These are phyloP conservation scores for Melanocharis versteri DNA, from an alignment of 2,113 vertebrate genomes.

Conservation along the genomic window DNA sequence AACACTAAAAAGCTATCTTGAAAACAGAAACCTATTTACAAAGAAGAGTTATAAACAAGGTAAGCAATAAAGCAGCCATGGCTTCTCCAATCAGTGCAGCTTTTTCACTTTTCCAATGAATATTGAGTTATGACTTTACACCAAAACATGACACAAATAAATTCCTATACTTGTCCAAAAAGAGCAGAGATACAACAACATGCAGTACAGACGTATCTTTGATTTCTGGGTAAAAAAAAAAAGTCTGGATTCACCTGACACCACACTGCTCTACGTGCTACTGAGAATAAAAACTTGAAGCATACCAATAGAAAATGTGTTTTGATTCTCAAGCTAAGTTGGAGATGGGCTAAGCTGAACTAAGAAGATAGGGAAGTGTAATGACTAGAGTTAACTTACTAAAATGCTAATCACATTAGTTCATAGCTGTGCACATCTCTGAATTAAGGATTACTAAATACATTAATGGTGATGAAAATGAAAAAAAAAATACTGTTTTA, in stretches of 20 bases:
- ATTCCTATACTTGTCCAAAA: background rate
- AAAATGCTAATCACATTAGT: background rate
- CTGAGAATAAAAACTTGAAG: background rate
- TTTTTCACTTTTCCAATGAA: background rate
- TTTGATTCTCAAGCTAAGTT: background rate
- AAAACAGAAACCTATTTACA: background rate
- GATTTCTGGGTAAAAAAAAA: background rate
- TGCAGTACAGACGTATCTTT: background rate
- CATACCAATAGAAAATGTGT: rapidly evolving
- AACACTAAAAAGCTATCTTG: background rate
- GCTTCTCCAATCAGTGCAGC: background rate
- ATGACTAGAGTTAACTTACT: background rate
- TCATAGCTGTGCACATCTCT: background rate
- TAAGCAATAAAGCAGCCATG: background rate
- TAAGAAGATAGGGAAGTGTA: background rate
- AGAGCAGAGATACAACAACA: background rate
- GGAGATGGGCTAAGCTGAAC: background rate
- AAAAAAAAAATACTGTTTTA: background rate
- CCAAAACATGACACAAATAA: background rate
- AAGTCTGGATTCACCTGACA: background rate
- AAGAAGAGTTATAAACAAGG: background rate
- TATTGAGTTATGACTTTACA: rapidly evolving
- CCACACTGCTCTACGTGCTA: background rate
- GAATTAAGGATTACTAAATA: background rate
- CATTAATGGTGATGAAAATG: background rate